phyloP scores from a whole-genome alignment of 2,797 vertebrate species.

The Leucoraja ocellata region DNA sequence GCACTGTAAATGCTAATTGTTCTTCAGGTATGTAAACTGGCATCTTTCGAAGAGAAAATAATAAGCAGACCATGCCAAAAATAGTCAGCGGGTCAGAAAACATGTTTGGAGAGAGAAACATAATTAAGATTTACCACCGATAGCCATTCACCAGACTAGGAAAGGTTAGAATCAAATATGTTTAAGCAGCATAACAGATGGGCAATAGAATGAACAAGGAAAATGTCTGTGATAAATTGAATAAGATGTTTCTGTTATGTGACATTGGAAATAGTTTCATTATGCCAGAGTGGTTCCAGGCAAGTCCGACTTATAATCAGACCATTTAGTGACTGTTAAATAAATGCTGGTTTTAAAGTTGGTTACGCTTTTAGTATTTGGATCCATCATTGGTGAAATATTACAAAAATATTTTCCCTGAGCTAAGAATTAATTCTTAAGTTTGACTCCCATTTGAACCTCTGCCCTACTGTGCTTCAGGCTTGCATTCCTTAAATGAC shows the following conservation, averaged over 20 bases:
- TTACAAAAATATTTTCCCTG: background rate
- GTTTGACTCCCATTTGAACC: background rate
- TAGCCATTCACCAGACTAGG: too few relatives aligned
- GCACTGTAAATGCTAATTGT: background rate
- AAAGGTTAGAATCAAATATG: too few relatives aligned
- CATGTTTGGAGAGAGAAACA: too few relatives aligned
- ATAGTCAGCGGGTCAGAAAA: too few relatives aligned
- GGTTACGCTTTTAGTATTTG: background rate
- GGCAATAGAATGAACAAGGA: too few relatives aligned
- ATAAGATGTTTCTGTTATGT: background rate
- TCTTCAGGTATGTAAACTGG: background rate
- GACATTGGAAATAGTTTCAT: background rate
- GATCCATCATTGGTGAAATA: background rate
- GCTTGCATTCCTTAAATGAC: constrained; percentile 12
- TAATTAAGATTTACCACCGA: too few relatives aligned
- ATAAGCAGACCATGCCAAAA: too few relatives aligned
- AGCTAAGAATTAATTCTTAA: background rate
- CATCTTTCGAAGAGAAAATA: background rate
- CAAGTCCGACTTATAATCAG: background rate
- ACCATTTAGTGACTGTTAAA: background rate
- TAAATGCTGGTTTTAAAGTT: background rate
- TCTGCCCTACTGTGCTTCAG: background rate
- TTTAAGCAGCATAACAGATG: too few relatives aligned
- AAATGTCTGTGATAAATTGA: too few relatives aligned
- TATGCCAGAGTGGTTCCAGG: background rate